phyloP scores from a whole-genome alignment of 1,140 invertebrate species.

The Diabrotica undecimpunctata region DNA sequence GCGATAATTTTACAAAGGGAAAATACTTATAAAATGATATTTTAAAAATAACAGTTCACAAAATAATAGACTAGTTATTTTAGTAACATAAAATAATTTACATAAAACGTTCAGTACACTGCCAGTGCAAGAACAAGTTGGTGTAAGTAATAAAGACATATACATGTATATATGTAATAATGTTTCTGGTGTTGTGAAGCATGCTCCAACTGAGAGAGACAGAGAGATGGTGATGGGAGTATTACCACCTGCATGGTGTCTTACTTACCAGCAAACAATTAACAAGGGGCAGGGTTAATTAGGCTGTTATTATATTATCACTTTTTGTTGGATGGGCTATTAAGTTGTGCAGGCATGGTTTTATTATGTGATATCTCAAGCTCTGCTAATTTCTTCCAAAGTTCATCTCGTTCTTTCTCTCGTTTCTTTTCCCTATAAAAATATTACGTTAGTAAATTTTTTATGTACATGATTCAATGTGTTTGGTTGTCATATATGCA shows the following conservation, averaged over 20 bases:
- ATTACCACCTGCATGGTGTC: not conserved
- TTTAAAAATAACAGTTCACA: no score
- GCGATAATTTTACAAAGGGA: no score
- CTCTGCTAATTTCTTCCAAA: slow-evolving; percentile 89
- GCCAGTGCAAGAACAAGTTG: no score
- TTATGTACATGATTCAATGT: no score
- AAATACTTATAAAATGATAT: no score
- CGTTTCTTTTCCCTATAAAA: slow-evolving; percentile 84
- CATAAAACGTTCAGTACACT: no score
- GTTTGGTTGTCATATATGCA: no score
- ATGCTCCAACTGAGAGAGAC: slow-evolving; percentile 18
- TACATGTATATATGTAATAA: no score
- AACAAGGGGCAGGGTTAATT: slow-evolving; percentile 31
- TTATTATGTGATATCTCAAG: slow-evolving; percentile 64
- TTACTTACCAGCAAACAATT: slow-evolving; percentile 37
- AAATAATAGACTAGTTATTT: no score
- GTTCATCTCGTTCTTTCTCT: slow-evolving; percentile 89
- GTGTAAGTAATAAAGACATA: no score
- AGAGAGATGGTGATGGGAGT: not conserved
- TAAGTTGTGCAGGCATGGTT: slow-evolving; percentile 35
- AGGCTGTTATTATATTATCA: slow-evolving; percentile 42
- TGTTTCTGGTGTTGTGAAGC: slow-evolving; percentile 15
- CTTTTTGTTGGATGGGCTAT: slow-evolving; percentile 47
- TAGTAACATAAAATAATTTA: no score
- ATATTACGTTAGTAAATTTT: not conserved